Conservation (phyloP, 2,797 vertebrate genomes). For the Apogon talboti region DNA sequence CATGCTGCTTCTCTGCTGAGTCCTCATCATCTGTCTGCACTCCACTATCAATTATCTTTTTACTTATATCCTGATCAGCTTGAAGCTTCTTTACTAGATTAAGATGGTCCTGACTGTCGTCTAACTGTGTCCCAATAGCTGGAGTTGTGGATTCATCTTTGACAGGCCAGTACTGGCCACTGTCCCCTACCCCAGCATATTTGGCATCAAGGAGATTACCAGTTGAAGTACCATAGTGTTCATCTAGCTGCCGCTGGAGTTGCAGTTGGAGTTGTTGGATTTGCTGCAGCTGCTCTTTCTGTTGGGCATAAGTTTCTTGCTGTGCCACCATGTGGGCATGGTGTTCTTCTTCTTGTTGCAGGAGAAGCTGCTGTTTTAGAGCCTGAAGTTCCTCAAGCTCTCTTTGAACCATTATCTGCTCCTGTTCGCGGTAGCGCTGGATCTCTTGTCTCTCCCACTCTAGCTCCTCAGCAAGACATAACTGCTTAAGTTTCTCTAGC, state of each 20-base stretch:
- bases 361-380: slow-evolving; percentile 96
- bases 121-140: slow-evolving; percentile 76
- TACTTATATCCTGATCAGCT: slow-evolving; percentile 86
- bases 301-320: slow-evolving; percentile 95
- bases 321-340: slow-evolving; percentile 97
- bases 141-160: slow-evolving; percentile 88
- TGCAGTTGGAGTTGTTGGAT: slow-evolving; percentile 97
- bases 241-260: slow-evolving; percentile 95
- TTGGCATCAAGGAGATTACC: slow-evolving; percentile 91
- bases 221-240: slow-evolving; percentile 90
- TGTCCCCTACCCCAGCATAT: slow-evolving; percentile 87
- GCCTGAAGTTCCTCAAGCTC: slow-evolving; percentile 97
- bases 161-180: slow-evolving; percentile 92
- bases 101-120: slow-evolving; percentile 79
- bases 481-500: slow-evolving; percentile 96
- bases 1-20: slow-evolving; percentile 87
- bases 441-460: slow-evolving; percentile 99
- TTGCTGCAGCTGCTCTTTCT: slow-evolving; percentile 94
- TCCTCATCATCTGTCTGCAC: slow-evolving; percentile 98
- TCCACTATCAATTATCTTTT: slow-evolving; percentile 93
- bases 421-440: slow-evolving; percentile 96
- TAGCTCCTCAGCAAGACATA: slow-evolving; percentile 96
- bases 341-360: slow-evolving; percentile 97
- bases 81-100: slow-evolving; percentile 86
- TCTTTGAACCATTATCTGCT: slow-evolving; percentile 96